Base-by-base conservation (phyloP, 2,797 vertebrate genomes). In the Capromys pilorides region DNA sequence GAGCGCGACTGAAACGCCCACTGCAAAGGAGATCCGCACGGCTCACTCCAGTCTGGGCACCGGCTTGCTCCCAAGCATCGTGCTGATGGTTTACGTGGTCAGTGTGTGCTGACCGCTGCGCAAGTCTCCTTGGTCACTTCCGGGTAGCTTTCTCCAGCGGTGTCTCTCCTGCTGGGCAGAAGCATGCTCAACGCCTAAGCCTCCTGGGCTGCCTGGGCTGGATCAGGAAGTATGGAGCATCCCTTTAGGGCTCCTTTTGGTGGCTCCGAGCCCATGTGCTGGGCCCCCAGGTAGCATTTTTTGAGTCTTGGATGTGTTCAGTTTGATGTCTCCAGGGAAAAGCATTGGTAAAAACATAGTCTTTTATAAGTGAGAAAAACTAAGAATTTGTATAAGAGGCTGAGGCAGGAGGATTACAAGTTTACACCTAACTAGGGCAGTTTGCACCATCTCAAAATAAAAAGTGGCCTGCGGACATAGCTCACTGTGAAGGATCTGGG, bases 31-130 rank as follows among this genome's bases (percentile, higher is more conserved):
- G 97, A 97, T 95, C 95, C 97, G 97, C 61, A 91, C 11, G 33
- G 90, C 96, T 96, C 59, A 96, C 95, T 96, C 95, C 95, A 95
- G 96, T 54, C 0, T 1, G 59, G 95, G 90, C 95, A 95, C 96
- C 96, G 95, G 96, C 95, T 83, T 88, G 33, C 94, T 78, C 90
- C 95, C 96, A 88, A 82, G 96, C 57, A 88, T 97, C 97, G 97
- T 73, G 91, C 69, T 54, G 73, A 97, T 97, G 97, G 98, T 97
- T 98, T 98, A 26, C 96, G 97, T n/a, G 97, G 97, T 1, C 79
- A 66, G 92, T 87, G 87, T 75, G 18, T 88, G 95, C 97, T 96
- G 98, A 97, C 96, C 88, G 16, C 9, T 95, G 62, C 93, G 97
- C 97, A 96, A 89, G 95, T 96, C 97, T 97, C 88, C 97, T 89